Base-by-base conservation (phyloP, 2,888 invertebrate species). In the Crocallis elinguaria region DNA sequence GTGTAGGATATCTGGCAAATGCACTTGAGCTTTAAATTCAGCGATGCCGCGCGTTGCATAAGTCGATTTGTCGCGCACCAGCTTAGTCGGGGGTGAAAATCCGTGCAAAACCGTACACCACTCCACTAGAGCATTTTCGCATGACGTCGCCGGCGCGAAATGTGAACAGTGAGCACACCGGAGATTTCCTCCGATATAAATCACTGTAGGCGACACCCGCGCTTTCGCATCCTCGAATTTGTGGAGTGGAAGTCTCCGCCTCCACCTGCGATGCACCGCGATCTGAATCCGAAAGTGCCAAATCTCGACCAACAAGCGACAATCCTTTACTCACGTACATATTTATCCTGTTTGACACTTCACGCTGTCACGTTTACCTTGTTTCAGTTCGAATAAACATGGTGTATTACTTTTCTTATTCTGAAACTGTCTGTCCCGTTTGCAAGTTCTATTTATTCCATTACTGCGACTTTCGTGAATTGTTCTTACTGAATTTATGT, bases 121-220 rank as follows among this genome's bases (percentile, higher is more conserved):
- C 76, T 77, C 68, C 60, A 64, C 66, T 67, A 58, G 71, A 74
- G 69, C 69, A 79, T 78, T 86, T 83, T 84, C 83, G 82, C 82
- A 79, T 74, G 64, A 68, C 71, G 63, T 66, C 71, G 71, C 75
- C 44, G 44, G 77, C 80, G 75, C 79, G 72, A 80, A 82, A 81
- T 83, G 84, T 82, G 85, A 85, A 85, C 80, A 82, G 83, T 82
- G 85, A 86, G 82, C 81, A 81, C 75, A 77, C 74, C 77, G 75
- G 82, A 83, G 83, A 84, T 86, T 84, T 83, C 78, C 82, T 73
- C 80, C 78, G 80, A 83, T 86, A 86, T 88, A 88, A 87, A 88
- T 87, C 85, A 81, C 74, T 74, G 77, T 73, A 77, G 75, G 79
- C 77, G 82, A 84, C 84, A 83, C 76, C 80, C 75, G 73, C 75